A percentile compares a stretch with the other conserved stretches of the same genome.
Evolutionary conservation across 2,888 invertebrate genomes (phyloP).

Genomic region (Gerris lacustris): DNA sequence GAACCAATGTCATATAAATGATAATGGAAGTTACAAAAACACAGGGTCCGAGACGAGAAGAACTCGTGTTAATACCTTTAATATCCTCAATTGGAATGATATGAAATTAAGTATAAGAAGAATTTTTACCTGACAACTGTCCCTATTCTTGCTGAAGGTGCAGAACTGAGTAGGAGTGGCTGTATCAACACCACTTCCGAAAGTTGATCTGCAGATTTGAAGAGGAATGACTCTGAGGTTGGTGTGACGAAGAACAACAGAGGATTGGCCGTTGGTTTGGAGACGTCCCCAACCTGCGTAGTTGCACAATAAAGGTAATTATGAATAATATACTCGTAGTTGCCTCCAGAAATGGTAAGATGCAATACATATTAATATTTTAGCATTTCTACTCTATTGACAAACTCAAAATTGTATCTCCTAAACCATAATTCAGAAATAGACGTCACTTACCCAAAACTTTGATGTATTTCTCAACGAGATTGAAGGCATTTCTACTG

Average conservation of each 20-base stretch:
- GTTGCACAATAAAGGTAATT: not conserved
- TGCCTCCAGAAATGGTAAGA: too few species aligned
- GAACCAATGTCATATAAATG: too few species aligned
- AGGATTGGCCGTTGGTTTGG: conserved; percentile 41
- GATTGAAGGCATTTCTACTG: not conserved
- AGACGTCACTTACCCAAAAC: not conserved
- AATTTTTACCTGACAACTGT: conserved; percentile 45
- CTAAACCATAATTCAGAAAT: too few species aligned
- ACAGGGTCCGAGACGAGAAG: too few species aligned
- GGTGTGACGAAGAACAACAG: conserved; percentile 43
- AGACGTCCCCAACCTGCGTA: conserved; percentile 50
- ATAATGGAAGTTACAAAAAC: too few species aligned
- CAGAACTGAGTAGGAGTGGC: conserved; percentile 37
- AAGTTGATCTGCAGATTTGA: conserved; percentile 36
- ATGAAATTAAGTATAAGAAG: too few species aligned
- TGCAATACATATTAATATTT: too few species aligned
- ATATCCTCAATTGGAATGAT: too few species aligned
- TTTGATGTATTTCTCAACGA: conserved; percentile 6
- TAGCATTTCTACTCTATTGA: too few species aligned
- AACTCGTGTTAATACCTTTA: too few species aligned
- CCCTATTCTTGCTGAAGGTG: conserved; percentile 41
- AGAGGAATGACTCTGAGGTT: conserved; percentile 42
- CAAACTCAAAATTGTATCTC: too few species aligned
- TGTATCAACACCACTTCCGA: conserved; percentile 21
- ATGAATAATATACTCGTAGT: too few species aligned